Evolutionary conservation across 2,113 vertebrate genomes (phyloP).

Genomic region (Protobothrops flavoviridis): DNA sequence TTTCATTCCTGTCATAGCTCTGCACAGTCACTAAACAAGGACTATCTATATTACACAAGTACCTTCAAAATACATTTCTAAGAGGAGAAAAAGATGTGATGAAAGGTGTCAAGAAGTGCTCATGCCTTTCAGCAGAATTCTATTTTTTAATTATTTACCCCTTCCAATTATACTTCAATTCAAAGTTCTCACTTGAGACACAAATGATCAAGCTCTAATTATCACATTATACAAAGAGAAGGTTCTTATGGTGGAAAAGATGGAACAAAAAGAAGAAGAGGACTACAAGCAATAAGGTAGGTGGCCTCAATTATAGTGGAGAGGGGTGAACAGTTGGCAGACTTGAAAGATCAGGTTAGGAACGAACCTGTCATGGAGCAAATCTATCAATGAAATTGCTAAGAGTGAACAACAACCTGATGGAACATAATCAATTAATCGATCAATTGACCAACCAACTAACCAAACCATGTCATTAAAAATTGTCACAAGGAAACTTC

Average conservation of each 20-base stretch:
- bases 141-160: neutral
- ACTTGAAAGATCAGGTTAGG: too few species aligned
- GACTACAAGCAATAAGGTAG: neutral
- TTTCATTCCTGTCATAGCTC: neutral
- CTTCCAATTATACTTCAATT: neutral
- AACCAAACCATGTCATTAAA: conserved; percentile 28
- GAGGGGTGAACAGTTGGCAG: too few species aligned
- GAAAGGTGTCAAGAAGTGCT: neutral
- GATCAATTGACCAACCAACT: neutral
- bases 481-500: conserved; percentile 28
- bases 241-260: neutral
- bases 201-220: conserved; percentile 10
- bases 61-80: neutral
- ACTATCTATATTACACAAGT: neutral
- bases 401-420: neutral
- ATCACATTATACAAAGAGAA: neutral
- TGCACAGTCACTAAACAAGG: neutral
- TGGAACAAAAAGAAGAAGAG: neutral
- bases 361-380: neutral
- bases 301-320: too few species aligned
- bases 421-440: neutral
- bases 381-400: neutral
- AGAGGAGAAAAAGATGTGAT: neutral
- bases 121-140: neutral
- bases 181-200: neutral